Evolutionary conservation across 2,797 vertebrate species (phyloP).

Genomic region (Mormyrus hasselquistii): DNA sequence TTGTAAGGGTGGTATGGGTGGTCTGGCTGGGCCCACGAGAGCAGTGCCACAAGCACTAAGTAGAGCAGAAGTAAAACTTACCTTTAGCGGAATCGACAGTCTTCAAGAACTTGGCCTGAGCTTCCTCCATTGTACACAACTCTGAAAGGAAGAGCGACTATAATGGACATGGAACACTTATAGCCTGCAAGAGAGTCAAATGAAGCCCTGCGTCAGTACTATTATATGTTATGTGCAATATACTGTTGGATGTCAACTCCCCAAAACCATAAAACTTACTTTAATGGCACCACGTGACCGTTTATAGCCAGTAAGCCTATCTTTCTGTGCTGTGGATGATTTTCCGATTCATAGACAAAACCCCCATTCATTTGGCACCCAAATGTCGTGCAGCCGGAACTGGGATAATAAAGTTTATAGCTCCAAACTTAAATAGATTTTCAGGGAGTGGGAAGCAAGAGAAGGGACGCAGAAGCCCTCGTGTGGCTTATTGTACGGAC

Average conservation of each 20-base stretch:
- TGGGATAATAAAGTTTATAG: conserved; percentile 95
- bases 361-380: conserved; percentile 97
- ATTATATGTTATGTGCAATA: conserved; percentile 99
- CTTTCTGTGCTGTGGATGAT: conserved; percentile 96
- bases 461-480: conserved; percentile 75
- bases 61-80: conserved; percentile 66
- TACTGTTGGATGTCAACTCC: conserved; percentile 98
- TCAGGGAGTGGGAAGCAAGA: conserved; percentile 66
- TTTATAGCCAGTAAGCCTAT: conserved; percentile 99
- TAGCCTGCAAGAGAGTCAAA: conserved; percentile 93
- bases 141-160: conserved; percentile 72
- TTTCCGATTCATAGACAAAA: conserved; percentile 99
- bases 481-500: conserved; percentile 72
- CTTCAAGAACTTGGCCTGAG: conserved; percentile 65
- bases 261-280: conserved; percentile 99
- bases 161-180: conserved; percentile 83
- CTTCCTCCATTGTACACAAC: conserved; percentile 52
- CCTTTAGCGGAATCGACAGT: conserved; percentile 71
- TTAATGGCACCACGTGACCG: conserved; percentile 99
- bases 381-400: conserved; percentile 95
- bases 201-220: conserved; percentile 91
- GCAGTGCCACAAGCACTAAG: neutral
- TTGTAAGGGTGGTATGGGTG: conserved; percentile 51
- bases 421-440: conserved; percentile 81
- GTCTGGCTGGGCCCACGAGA: conserved; percentile 33